Base-by-base conservation (phyloP, 1,140 invertebrate genomes). In the Drosophila persimilis region DNA sequence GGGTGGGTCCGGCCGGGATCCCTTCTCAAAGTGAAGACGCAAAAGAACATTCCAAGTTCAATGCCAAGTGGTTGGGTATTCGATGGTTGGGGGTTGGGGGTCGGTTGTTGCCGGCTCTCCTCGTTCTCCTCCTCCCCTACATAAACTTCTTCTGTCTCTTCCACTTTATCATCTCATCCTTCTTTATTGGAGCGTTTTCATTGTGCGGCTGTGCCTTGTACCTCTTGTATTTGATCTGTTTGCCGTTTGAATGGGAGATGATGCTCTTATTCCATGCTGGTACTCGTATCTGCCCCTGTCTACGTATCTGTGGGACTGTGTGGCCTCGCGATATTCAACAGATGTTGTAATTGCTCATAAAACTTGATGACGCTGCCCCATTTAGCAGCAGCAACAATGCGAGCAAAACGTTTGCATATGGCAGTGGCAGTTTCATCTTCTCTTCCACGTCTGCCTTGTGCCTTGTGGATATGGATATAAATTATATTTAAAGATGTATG, bases 341-440 rank as follows among this genome's bases (percentile, higher is more conserved):
- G 84, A 88, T 88, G 83, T 89, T 88, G 83, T 88, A 88, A 88
- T 88, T 89, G 83, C 83, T 88, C 84, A 88, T 89, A 88, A 89
- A 89, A 84, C 71, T 79, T 83, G 83, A 88, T 88, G 83, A 88
- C 83, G 83, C 84, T 88, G 81, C 73, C 78, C 74, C 78, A 57
- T 88, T 78, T 70, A 17, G 64, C 48, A 51, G 48, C 64, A 58
- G 13, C 41, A 55, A 65, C 50, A 61, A 67, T 51, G 44, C 59
- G 63, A 72, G 51, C 45, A 74, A 62, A 80, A 71, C 61, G 73
- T 67, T 78, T 83, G 74, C 74, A 83, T 83, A 83, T 83, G 79
- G 65, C 74, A 72, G 64, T 78, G 62, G 56, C 80, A 80, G 70
- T 61, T 65, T 55, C 31, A 20, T 57, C 44, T 46, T 46, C 22